Evolutionary conservation across 1,140 invertebrate species (phyloP), one percentile per base, ranked within the genome.

Genomic region (Aphis gossypii): DNA sequence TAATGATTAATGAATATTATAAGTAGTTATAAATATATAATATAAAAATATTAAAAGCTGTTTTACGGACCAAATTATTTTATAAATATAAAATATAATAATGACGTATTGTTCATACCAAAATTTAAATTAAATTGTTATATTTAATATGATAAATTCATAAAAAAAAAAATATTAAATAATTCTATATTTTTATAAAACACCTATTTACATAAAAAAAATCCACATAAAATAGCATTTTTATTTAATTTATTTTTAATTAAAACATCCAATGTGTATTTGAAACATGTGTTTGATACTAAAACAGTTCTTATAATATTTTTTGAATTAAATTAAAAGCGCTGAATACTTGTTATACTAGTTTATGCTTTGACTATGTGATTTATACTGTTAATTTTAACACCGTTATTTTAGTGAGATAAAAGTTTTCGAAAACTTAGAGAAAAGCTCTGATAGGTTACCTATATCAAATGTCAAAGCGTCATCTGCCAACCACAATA

Each of bases 341-440:
- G 0, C n/a, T n/a, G 60, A n/a, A n/a, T 35, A n/a, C 11, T 56
- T 56, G 2, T 25, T 54, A 54, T 18, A 51, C 48, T 51, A 54
- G 54, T 21, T 76, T 18, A 76, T 5, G 30, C n/a, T 14, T 14
- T n/a, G 60, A 76, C n/a, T 76, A 76, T 18, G 60, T n/a, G n/a
- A 76, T 68, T n/a, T 76, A 76, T 84, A 44, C 25, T 23, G 25
- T 84, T 84, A 44, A 84, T 84, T 84, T 84, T 8, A 25, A 4
- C 38, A 84, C 23, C 20, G 83, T 7, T 41, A 84, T 84, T 84
- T 84, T 84, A 84, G 38, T 41, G 23, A 30, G 83, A 84, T 84
- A 84, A 84, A 84, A 84, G 83, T 84, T 84, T 84, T 84, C 23
- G 41, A 84, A 84, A 84, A 84, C 21, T 84, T 76, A n/a, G 60